phyloP scores from a whole-genome alignment of 1,140 invertebrate genomes.

The Druon quercuslanigerum region DNA sequence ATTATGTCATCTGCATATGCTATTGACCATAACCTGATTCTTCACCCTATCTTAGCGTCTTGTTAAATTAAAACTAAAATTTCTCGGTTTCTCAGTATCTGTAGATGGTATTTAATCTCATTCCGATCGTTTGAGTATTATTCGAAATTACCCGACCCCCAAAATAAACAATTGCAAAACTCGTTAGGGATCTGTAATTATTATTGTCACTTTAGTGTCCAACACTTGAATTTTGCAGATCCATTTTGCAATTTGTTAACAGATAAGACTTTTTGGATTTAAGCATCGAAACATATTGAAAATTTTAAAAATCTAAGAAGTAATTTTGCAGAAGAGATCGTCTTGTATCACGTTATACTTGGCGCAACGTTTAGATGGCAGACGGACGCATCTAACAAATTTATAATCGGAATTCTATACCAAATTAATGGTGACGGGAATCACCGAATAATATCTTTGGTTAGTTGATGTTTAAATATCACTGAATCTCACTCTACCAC shows the following conservation, averaged over 20 bases:
- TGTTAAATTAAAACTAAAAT: too few relatives aligned
- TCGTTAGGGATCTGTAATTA: constrained; percentile 40
- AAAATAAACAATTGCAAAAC: constrained; percentile 32
- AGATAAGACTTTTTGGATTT: constrained; percentile 32
- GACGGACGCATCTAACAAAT: too few relatives aligned
- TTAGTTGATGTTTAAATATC: constrained; percentile 26
- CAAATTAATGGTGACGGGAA: constrained; percentile 3
- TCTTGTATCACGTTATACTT: constrained; percentile 25
- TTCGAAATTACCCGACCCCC: constrained; percentile 36
- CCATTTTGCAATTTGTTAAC: constrained; percentile 40
- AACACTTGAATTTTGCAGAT: constrained; percentile 18
- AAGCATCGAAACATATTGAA: constrained; percentile 16
- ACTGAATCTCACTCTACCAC: constrained; percentile 52
- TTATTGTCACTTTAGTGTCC: constrained; percentile 38
- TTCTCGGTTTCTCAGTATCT: constrained; percentile 36
- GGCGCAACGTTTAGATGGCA: too few relatives aligned
- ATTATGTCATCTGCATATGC: too few relatives aligned
- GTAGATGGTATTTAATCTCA: constrained; percentile 29
- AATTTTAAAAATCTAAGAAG: constrained; percentile 39
- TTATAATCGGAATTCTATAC: too few relatives aligned
- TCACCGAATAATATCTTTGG: constrained; percentile 33
- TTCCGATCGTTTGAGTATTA: constrained; percentile 21
- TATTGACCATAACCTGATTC: too few relatives aligned
- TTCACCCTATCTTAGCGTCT: too few relatives aligned
- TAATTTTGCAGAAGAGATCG: constrained; percentile 21